Conservation (phyloP, 2,888 invertebrate genomes). For the Philereme vetulata region DNA sequence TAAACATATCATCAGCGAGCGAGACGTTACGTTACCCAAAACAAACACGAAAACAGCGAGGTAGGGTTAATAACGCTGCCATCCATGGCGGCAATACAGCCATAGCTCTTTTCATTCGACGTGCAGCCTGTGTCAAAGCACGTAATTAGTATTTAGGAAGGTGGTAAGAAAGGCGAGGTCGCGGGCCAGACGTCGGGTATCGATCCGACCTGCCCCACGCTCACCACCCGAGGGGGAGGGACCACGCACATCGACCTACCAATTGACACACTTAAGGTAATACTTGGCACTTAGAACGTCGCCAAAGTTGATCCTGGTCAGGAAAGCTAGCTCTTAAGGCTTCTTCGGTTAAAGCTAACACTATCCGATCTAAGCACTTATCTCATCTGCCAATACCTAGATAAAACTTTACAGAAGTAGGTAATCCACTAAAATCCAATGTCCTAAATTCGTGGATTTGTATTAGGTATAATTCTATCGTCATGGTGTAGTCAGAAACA, state of each 20-base stretch:
- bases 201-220: conserved; percentile 85
- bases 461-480: conserved; percentile 5
- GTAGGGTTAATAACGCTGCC: conserved; percentile 74
- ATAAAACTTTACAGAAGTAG: not conserved
- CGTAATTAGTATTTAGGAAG: conserved; percentile 85
- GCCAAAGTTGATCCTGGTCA: conserved; percentile 59
- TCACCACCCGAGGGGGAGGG: conserved; percentile 59
- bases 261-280: conserved; percentile 84
- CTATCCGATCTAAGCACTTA: not conserved
- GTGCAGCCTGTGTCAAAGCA: conserved; percentile 82
- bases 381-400: not conserved
- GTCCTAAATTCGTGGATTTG: not conserved
- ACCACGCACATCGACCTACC: conserved; percentile 81
- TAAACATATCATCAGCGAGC: conserved; percentile 48
- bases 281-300: conserved; percentile 74
- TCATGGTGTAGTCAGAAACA: conserved; percentile 52
- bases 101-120: conserved; percentile 78
- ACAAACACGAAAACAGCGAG: conserved; percentile 62
- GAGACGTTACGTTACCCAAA: conserved; percentile 56
- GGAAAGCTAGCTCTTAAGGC: conserved; percentile 30
- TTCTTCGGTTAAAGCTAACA: conserved; percentile 1
- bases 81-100: conserved; percentile 58
- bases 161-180: conserved; percentile 84
- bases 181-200: conserved; percentile 86
- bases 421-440: not conserved